Conservation (phyloP, 2,113 vertebrate genomes). For the Oncorhynchus mykiss region DNA sequence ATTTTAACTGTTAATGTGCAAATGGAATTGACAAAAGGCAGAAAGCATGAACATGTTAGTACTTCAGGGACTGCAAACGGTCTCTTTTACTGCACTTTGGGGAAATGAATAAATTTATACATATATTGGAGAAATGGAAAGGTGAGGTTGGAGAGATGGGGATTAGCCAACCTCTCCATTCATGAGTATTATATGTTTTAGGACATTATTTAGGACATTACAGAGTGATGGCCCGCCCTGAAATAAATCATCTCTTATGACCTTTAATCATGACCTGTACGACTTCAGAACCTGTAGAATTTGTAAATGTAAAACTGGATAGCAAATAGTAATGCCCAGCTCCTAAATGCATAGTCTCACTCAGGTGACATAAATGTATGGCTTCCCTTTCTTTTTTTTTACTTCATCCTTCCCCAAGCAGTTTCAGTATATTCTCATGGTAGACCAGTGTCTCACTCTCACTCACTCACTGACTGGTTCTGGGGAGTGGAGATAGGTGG, state of each 20-base stretch:
- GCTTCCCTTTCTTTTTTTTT: background rate
- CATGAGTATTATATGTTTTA: background rate
- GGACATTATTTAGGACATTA: background rate
- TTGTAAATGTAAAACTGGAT: background rate
- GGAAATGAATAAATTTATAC: background rate
- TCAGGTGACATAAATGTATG: background rate
- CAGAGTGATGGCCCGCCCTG: background rate
- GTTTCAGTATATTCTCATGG: background rate
- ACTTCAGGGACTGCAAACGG: background rate
- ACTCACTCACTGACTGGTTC: background rate
- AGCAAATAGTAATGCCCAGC: background rate
- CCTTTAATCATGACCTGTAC: too few relatives aligned
- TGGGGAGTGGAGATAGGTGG: conserved; percentile 1
- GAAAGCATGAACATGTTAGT: background rate
- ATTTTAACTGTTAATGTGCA: background rate
- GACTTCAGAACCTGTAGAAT: background rate
- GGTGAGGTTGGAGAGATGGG: background rate
- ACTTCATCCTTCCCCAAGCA: background rate
- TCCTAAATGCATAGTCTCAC: background rate
- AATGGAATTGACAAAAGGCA: background rate
- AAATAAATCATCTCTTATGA: too few relatives aligned
- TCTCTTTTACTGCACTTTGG: background rate
- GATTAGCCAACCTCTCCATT: background rate
- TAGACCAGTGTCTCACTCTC: background rate
- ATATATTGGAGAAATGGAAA: background rate